Percentiles rank a stretch among this genome's conserved stretches.
These are phyloP conservation scores for Oncorhynchus tshawytscha DNA, from an alignment of 2,113 vertebrate species.

Conservation along the genomic window DNA sequence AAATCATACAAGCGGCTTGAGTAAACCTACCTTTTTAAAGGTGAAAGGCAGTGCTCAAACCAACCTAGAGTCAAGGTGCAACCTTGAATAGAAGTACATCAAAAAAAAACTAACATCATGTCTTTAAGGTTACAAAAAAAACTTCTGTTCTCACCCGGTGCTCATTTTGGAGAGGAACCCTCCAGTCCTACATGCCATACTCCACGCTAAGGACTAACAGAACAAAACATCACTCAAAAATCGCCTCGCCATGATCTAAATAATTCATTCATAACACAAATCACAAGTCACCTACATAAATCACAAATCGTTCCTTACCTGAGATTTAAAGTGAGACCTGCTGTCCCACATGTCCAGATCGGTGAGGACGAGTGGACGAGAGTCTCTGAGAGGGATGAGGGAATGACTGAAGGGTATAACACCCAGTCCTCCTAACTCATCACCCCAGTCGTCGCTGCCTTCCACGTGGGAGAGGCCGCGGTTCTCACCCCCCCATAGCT, in stretches of 20 bases:
- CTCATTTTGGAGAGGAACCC: constrained; percentile 51
- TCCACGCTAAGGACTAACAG: constrained; percentile 57
- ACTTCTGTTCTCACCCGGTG: constrained; percentile 45
- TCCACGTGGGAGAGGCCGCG: constrained; percentile 34
- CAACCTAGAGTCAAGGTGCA: too few relatives aligned
- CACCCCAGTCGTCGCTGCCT: constrained; percentile 22
- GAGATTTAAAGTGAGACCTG: constrained; percentile 50
- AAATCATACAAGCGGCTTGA: background rate
- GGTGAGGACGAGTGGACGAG: constrained; percentile 45
- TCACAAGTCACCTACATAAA: background rate
- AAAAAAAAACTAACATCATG: background rate
- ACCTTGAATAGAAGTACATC: background rate
- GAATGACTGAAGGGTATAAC: constrained; percentile 34
- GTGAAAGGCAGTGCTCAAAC: too few relatives aligned
- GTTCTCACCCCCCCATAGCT: constrained; percentile 21
- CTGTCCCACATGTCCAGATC: constrained; percentile 65
- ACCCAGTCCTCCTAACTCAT: constrained; percentile 8
- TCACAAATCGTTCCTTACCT: constrained; percentile 52
- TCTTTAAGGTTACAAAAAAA: constrained; percentile 1
- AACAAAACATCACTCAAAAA: background rate
- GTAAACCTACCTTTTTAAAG: background rate
- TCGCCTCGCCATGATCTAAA: background rate
- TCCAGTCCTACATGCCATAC: constrained; percentile 38
- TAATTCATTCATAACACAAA: background rate
- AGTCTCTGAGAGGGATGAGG: constrained; percentile 39